A percentile compares a stretch with the other conserved stretches of the same genome.
phyloP scores from a whole-genome alignment of 92 coral and sea anemone species.

The Epizoanthus scotinus region DNA sequence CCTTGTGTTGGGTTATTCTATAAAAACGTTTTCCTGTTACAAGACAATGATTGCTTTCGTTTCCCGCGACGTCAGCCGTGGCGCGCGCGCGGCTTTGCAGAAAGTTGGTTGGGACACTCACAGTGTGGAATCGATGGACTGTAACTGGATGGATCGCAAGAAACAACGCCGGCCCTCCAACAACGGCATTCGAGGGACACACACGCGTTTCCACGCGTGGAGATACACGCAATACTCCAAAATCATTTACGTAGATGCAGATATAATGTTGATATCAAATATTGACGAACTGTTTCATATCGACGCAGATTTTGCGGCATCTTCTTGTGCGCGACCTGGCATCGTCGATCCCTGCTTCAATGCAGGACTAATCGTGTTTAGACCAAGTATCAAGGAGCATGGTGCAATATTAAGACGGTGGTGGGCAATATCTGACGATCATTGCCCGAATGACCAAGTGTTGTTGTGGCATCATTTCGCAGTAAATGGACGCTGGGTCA shows the following conservation, averaged over 20 bases:
- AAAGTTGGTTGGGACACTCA: constrained; percentile 68
- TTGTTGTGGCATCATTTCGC: constrained; percentile 64
- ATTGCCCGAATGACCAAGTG: constrained; percentile 59
- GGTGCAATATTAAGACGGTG: constrained; percentile 46
- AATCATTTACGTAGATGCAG: constrained; percentile 77
- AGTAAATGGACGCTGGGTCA: constrained; percentile 68
- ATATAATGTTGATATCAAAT: constrained; percentile 68
- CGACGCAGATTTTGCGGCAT: constrained; percentile 76
- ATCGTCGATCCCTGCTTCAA: constrained; percentile 79
- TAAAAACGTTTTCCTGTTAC: constrained; percentile 64
- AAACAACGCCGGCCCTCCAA: constrained; percentile 17
- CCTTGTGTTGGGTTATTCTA: constrained; percentile 59
- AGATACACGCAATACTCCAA: constrained; percentile 63
- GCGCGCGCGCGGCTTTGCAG: constrained; percentile 52
- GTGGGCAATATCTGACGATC: constrained; percentile 38
- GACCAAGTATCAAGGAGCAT: constrained; percentile 46
- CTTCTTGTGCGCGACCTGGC: constrained; percentile 74
- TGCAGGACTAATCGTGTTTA: constrained; percentile 71
- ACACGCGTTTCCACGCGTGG: constrained; percentile 81
- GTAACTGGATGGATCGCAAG: constrained; percentile 75
- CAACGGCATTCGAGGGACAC: constrained; percentile 67
- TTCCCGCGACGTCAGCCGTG: constrained; percentile 59
- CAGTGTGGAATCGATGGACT: constrained; percentile 65
- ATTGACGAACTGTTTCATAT: constrained; percentile 70
- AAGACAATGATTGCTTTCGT: constrained; percentile 80